Conservation (phyloP, 2,113 vertebrate species). For the Scytalopus superciliaris region DNA sequence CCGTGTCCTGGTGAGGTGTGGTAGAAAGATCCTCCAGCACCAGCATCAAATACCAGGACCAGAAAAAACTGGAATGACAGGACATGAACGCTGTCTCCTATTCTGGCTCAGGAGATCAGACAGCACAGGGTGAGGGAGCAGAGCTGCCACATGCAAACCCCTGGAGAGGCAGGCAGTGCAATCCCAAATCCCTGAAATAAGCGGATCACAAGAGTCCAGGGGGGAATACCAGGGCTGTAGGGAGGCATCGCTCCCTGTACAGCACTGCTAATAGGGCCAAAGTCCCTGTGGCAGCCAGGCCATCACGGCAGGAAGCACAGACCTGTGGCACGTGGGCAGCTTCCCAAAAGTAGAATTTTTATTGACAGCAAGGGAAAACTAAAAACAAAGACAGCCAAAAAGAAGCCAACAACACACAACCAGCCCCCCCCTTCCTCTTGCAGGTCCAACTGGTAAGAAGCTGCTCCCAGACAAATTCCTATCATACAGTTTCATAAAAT, state of each 20-base stretch:
- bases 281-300: not conserved
- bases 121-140: rapidly evolving
- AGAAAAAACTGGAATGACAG: rapidly evolving
- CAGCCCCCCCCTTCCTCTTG: not conserved
- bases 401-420: not conserved
- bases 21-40: not conserved
- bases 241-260: rapidly evolving
- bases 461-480: not conserved
- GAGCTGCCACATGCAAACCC: not conserved
- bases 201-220: not conserved
- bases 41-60: not conserved
- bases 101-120: not conserved
- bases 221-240: not conserved
- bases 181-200: not conserved
- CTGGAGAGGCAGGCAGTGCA: rapidly evolving
- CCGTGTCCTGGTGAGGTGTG: rapidly evolving
- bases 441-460: not conserved
- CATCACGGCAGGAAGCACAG: not conserved
- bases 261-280: not conserved
- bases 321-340: rapidly evolving
- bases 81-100: not conserved
- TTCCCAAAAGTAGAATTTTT: constrained; percentile 62
- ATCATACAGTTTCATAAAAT: not conserved
- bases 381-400: constrained; percentile 27
- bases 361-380: constrained; percentile 32